Evolutionary conservation across 2,113 vertebrate genomes (phyloP), one percentile per base, ranked within the genome.

Genomic region (Ursus arctos): DNA sequence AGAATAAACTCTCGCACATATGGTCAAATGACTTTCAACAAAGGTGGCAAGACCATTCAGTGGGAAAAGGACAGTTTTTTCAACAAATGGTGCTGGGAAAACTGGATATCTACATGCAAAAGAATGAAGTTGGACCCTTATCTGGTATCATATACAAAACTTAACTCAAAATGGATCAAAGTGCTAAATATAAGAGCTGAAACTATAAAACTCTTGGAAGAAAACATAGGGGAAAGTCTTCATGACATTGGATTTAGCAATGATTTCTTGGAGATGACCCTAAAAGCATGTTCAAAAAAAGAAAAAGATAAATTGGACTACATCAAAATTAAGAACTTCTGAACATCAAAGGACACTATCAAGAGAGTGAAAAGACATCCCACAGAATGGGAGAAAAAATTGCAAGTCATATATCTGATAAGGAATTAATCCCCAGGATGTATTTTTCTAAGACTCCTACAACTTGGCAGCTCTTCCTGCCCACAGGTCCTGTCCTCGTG

Each of bases 1-100:
- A 95, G 67, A 94, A 83, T 53, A 95, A 79, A 81, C 24, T 18
- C 15, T 94, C 6, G 53, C 33, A 59, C 24, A 51, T 15, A 49
- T 61, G 28, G 24, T 95, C 76, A 82, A 55, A 2, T 96, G 69
- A 63, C 77, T 97, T 95, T 65, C 63, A 96, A 16, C 26, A 67
- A 86, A 28, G 12, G 24, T 33, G n/a, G 2, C 13, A 97, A 81
- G 22, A 24, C 10, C 21, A 69, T 40, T 69, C 31, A 92, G 9
- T 36, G 28, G 7, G 28, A 49, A 51, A 85, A 71, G 7, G 69
- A 43, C 13, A 82, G 4, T 22, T 36, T 88, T 76, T 89, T 51
- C 28, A 74, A 43, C 57, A 86, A 80, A 59, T 36, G 36, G 49
- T 61, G 6, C 72, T 79, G 43, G 47, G 19, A 43, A 95, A 95